Conservation (phyloP, 2,888 invertebrate species). For the Phania funesta region DNA sequence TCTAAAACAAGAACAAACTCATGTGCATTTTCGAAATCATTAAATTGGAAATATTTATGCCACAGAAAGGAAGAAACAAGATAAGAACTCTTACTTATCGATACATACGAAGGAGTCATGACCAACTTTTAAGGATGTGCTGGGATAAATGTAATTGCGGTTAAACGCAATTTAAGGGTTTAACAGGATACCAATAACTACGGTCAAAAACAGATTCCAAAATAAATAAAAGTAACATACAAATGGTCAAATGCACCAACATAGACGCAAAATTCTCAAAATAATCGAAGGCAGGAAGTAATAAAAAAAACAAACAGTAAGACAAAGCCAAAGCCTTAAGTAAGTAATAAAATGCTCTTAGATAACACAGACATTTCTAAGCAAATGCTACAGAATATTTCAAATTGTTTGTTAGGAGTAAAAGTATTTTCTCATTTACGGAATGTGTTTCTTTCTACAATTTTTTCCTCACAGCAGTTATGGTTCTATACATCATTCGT, state of each 20-base stretch:
- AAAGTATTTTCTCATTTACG: neutral
- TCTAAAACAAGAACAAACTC: neutral
- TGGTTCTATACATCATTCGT: no score
- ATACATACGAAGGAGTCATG: slow-evolving; percentile 33
- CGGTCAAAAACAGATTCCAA: slow-evolving; percentile 43
- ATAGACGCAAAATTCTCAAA: neutral
- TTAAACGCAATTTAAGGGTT: slow-evolving; percentile 65
- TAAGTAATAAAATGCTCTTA: slow-evolving; percentile 56
- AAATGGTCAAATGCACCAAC: slow-evolving; percentile 11
- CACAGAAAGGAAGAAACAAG: slow-evolving; percentile 5
- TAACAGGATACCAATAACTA: slow-evolving; percentile 56
- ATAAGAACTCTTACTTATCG: slow-evolving; percentile 39
- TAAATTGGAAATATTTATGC: slow-evolving; percentile 62
- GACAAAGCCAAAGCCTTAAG: slow-evolving; percentile 28
- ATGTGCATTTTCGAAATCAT: slow-evolving; percentile 41
- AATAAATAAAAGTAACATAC: slow-evolving; percentile 42
- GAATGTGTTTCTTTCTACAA: no score
- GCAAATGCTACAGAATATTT: slow-evolving; percentile 3
- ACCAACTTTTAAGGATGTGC: slow-evolving; percentile 41
- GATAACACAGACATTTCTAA: slow-evolving; percentile 44
- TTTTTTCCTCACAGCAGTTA: no score
- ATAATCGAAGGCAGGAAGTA: slow-evolving; percentile 44
- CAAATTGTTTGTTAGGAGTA: neutral
- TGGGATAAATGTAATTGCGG: slow-evolving; percentile 61
- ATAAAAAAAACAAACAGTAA: slow-evolving; percentile 13